phyloP scores from a whole-genome alignment of 2,797 vertebrate species.

The Pseudochaenichthys georgianus region DNA sequence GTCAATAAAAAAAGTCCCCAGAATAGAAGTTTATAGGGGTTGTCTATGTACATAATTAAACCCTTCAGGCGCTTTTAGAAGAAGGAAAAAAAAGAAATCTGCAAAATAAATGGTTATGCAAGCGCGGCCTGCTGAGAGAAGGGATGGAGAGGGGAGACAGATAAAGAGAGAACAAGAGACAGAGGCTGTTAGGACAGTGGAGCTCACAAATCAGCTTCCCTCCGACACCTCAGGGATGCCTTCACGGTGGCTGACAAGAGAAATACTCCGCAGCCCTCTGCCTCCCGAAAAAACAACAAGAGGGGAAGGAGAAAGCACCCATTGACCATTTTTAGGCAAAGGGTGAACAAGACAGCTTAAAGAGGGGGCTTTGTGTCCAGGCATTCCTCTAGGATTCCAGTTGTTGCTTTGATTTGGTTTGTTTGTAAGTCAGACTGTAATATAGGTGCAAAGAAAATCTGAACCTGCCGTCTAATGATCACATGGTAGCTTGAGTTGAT shows the following conservation, averaged over 20 bases:
- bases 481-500: conserved; percentile 54
- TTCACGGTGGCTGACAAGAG: conserved; percentile 91
- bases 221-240: conserved; percentile 92
- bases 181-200: conserved; percentile 86
- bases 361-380: conserved; percentile 13
- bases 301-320: conserved; percentile 60
- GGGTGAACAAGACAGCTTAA: conserved; percentile 26
- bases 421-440: neutral
- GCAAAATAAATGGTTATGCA: conserved; percentile 97
- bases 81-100: conserved; percentile 83
- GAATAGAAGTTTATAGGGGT: conserved; percentile 98
- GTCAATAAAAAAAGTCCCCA: conserved; percentile 95
- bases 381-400: conserved; percentile 7
- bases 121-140: conserved; percentile 92
- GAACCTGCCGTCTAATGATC: conserved; percentile 6
- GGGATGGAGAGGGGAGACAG: conserved; percentile 79
- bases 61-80: conserved; percentile 91
- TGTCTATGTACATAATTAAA: conserved; percentile 99
- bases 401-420: conserved; percentile 7
- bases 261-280: conserved; percentile 80
- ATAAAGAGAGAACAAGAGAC: conserved; percentile 64
- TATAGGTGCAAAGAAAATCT: neutral
- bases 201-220: conserved; percentile 91
- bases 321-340: conserved; percentile 56
- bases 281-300: conserved; percentile 79